Evolutionary conservation across 2,888 invertebrate genomes (phyloP).

Genomic region (Meganola albula): DNA sequence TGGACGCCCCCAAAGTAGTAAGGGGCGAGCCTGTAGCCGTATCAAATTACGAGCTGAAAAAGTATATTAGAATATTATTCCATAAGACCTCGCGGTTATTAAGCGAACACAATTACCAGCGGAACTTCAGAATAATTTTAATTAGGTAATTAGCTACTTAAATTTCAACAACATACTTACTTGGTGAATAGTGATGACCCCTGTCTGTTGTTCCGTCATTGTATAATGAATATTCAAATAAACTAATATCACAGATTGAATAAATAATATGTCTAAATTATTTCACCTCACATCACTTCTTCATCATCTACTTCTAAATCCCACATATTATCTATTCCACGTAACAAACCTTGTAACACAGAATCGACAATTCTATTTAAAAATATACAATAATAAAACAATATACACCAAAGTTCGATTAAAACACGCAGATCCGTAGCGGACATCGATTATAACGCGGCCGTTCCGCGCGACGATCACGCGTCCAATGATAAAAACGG

Average conservation of each 20-base stretch:
- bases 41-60: too few species aligned
- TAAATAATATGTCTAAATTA: conserved; percentile 41
- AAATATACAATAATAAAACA: conserved; percentile 61
- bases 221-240: conserved; percentile 23
- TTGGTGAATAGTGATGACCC: conserved; percentile 62
- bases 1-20: too few species aligned
- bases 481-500: conserved; percentile 34
- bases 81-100: too few species aligned
- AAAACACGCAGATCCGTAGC: conserved; percentile 42
- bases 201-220: conserved; percentile 53
- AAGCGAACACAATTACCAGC: too few species aligned
- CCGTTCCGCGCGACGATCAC: conserved; percentile 37
- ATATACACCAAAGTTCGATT: conserved; percentile 52
- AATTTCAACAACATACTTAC: conserved; percentile 35
- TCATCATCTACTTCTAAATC: conserved; percentile 52
- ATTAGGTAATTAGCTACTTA: not conserved
- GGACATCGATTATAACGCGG: conserved; percentile 39
- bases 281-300: conserved; percentile 29
- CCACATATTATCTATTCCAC: conserved; percentile 34
- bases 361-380: conserved; percentile 53
- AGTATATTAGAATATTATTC: too few species aligned
- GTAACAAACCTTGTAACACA: conserved; percentile 35
- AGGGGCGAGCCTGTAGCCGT: too few species aligned
- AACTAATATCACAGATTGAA: conserved; percentile 69
- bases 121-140: too few species aligned